Base-by-base conservation (phyloP, 2,888 invertebrate species). In the Erebia ligea region DNA sequence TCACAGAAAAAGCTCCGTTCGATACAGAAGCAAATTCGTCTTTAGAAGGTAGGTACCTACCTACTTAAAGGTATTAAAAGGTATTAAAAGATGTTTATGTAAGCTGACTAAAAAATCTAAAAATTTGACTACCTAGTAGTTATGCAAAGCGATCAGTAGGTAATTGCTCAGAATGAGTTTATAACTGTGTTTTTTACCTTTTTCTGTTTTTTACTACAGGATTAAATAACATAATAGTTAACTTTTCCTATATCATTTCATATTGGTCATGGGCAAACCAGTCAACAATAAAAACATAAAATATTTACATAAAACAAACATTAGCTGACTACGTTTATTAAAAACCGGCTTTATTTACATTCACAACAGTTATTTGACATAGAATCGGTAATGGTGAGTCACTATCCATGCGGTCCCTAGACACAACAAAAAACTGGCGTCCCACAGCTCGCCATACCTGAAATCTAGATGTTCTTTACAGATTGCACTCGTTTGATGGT, bases 401-500 rank as follows among this genome's bases (percentile, higher is more conserved):
- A 78, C 69, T 48, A 62, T 40, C 69, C 63, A 54, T 70, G 58
- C 40, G 34, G 48, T 58, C 50, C 45, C 63, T 52, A 59, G 70
- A 70, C 62, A 62, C 56, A 40, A 70, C 68, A 73, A 75, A 74
- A 75, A 75, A 71, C 54, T 42, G 19, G 64, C 61, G 42, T 67
- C 66, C 57, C 66, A 57, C 70, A 59, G 67, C 21, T 67, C 67
- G 68, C 59, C 71, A 69, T 70, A 67, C 68, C 61, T 69, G 71
- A 73, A 73, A 75, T 73, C 75, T 77, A 77, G 75, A 76, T 78
- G 76, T 40, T 77, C 74, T 77, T 34, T 73, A 71, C 73, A 72
- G 80, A 81, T 81, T 79, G 83, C 74, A 72, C 69, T 68, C 63
- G 72, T 77, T 79, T 84, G 84, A 83, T 86, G 83, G 84, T 86